phyloP scores from a whole-genome alignment of 1,140 invertebrate species.

The Thaumatotibia leucotreta region DNA sequence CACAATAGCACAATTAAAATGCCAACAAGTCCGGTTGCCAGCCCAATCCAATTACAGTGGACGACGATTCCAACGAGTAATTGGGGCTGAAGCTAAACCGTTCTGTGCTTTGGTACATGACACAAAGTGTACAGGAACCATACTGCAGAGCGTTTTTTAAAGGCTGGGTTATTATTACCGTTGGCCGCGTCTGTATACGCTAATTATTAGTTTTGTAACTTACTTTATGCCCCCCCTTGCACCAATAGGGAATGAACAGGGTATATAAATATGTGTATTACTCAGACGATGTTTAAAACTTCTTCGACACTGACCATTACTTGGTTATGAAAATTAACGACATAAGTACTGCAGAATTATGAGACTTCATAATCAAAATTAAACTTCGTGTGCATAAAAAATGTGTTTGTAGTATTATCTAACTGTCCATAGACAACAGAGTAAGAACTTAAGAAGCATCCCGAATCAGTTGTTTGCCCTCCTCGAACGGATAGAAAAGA shows the following conservation, averaged over 20 bases:
- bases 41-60: slow-evolving; percentile 73
- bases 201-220: too few species aligned
- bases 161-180: not conserved
- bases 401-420: too few species aligned
- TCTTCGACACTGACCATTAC: too few species aligned
- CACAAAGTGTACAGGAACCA: not conserved
- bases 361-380: too few species aligned
- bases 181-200: too few species aligned
- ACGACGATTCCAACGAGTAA: slow-evolving; percentile 73
- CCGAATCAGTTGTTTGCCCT: slow-evolving; percentile 45
- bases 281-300: too few species aligned
- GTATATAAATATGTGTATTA: too few species aligned
- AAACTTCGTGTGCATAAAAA: too few species aligned
- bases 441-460: slow-evolving; percentile 29
- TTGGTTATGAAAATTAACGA: too few species aligned
- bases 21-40: slow-evolving; percentile 72
- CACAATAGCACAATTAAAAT: slow-evolving; percentile 76
- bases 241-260: too few species aligned
- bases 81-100: slow-evolving; percentile 61
- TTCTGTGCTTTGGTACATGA: slow-evolving; percentile 24
- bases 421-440: not conserved
- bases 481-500: slow-evolving; percentile 52
- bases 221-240: too few species aligned
- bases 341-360: too few species aligned
- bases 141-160: not conserved